phyloP scores from a whole-genome alignment of 2,888 invertebrate genomes.

The Brenthis ino region DNA sequence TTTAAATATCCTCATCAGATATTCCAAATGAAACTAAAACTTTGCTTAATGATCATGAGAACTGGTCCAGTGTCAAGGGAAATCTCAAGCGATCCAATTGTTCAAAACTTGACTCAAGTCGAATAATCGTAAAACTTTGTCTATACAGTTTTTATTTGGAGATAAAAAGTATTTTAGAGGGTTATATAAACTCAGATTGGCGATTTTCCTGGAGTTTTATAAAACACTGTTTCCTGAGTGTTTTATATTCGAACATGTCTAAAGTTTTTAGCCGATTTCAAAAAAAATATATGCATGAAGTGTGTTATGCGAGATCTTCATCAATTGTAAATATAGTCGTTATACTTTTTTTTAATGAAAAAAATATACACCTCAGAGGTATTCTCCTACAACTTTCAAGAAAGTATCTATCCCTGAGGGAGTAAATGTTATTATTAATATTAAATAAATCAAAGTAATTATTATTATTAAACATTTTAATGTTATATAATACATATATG shows the following conservation, averaged over 20 bases:
- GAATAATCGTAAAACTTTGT: constrained; percentile 47
- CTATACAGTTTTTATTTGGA: constrained; percentile 40
- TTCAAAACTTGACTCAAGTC: constrained; percentile 39
- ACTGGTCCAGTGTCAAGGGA: constrained; percentile 58
- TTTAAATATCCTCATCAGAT: constrained; percentile 19
- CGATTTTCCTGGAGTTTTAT: constrained; percentile 22
- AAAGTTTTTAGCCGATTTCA: no score
- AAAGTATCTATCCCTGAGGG: no score
- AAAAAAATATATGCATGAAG: no score
- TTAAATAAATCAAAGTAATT: no score
- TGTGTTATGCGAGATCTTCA: no score
- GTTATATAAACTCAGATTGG: constrained; percentile 42
- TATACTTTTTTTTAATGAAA: no score
- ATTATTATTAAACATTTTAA: no score
- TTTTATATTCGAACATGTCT: constrained; percentile 9
- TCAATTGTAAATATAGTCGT: no score
- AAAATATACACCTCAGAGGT: no score
- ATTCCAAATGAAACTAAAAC: constrained; percentile 28
- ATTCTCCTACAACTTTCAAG: no score
- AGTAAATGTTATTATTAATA: no score
- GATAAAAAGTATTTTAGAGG: constrained; percentile 43
- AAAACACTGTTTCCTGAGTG: constrained; percentile 27
- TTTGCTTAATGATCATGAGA: constrained; percentile 27
- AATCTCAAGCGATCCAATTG: constrained; percentile 51
- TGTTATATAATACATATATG: no score